Percentiles rank a stretch among this genome's conserved stretches.
Evolutionary conservation across 2,888 invertebrate species (phyloP).

Genomic region (Hoplodrina ambigua): DNA sequence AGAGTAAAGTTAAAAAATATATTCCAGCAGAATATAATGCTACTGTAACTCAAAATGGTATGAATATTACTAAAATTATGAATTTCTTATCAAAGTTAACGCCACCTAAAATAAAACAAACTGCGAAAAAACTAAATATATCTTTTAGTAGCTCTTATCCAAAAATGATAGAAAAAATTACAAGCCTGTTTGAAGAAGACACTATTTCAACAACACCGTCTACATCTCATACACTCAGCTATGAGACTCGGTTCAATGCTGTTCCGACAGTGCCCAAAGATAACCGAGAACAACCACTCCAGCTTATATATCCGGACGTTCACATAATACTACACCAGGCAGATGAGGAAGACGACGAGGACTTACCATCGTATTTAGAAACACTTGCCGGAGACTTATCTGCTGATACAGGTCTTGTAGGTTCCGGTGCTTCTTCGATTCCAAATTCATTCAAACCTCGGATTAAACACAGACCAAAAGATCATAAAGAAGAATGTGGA

Average conservation of each 20-base stretch:
- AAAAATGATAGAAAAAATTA: slow-evolving; percentile 3
- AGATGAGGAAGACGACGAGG: background rate
- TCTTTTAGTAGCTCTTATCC: background rate
- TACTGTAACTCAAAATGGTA: background rate
- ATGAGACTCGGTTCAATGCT: background rate
- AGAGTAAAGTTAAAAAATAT: slow-evolving; percentile 6
- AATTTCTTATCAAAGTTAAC: slow-evolving; percentile 11
- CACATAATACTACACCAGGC: slow-evolving; percentile 30
- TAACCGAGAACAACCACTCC: background rate
- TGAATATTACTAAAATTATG: background rate
- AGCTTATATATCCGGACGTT: slow-evolving; percentile 19
- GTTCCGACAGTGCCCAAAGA: background rate
- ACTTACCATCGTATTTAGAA: background rate
- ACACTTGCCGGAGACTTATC: background rate
- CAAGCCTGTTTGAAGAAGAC: slow-evolving; percentile 15
- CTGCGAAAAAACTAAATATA: background rate
- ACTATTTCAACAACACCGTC: background rate
- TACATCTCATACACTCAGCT: background rate
- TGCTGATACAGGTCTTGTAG: background rate
- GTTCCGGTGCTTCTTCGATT: background rate
- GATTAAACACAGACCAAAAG: slow-evolving; percentile 30
- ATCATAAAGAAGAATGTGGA: slow-evolving; percentile 46
- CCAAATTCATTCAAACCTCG: slow-evolving; percentile 5
- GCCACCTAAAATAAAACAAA: background rate
- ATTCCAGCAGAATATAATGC: background rate